These are phyloP conservation scores for Bombylius major DNA, from an alignment of 2,888 invertebrate genomes.

Conservation along the genomic window DNA sequence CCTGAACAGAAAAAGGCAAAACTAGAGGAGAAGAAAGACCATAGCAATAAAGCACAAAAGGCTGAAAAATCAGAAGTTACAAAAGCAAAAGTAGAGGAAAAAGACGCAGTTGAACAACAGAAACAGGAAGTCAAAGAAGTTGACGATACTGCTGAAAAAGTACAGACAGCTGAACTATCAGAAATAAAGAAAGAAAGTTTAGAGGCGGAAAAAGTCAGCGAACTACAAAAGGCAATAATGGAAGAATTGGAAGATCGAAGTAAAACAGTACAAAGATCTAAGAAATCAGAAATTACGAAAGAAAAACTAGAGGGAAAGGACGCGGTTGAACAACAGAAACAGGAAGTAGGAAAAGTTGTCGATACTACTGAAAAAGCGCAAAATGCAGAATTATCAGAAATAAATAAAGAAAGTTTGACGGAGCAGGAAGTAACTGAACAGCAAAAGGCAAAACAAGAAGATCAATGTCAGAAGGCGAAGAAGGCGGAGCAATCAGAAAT, in stretches of 20 bases:
- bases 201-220: too few relatives aligned
- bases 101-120: background rate
- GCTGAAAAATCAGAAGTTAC: background rate
- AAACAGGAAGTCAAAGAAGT: background rate
- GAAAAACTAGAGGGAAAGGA: conserved; percentile 12
- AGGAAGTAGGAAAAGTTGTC: conserved; percentile 1
- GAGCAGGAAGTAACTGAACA: background rate
- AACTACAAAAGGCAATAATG: background rate
- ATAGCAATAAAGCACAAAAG: background rate
- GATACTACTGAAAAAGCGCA: conserved; percentile 11
- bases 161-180: background rate
- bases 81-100: background rate
- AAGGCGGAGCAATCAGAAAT: conserved; percentile 6
- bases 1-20: background rate
- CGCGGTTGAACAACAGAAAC: conserved; percentile 15
- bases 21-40: too few relatives aligned
- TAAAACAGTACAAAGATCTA: background rate
- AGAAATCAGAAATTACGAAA: conserved; percentile 9
- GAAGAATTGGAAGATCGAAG: conserved; percentile 8
- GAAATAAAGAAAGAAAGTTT: background rate
- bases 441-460: conserved; percentile 8
- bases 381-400: conserved; percentile 2
- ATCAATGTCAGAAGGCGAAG: too few relatives aligned
- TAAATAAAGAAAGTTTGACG: conserved; percentile 6
- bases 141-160: conserved; percentile 4